phyloP scores from a whole-genome alignment of 2,113 vertebrate genomes.

The Lepidothrix coronata region DNA sequence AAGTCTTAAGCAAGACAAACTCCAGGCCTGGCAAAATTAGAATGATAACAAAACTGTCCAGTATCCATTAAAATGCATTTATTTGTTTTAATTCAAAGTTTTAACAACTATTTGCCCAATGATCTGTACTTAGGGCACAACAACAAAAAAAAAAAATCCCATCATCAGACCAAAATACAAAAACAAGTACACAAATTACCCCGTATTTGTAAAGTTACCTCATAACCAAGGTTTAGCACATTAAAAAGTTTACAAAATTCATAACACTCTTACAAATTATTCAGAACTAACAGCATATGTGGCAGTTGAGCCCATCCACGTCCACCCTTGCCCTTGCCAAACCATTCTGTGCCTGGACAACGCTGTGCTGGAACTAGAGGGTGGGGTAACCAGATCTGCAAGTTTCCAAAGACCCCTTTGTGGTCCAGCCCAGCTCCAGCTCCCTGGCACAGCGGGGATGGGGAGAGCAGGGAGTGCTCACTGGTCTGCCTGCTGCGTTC shows the following conservation, averaged over 20 bases:
- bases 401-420: neutral
- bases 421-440: neutral
- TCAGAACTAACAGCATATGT: neutral
- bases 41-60: neutral
- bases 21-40: accelerated
- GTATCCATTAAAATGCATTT: conserved; percentile 28
- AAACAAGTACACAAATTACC: conserved; percentile 63
- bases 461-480: accelerated
- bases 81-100: conserved; percentile 49
- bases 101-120: conserved; percentile 24
- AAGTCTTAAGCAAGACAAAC: neutral
- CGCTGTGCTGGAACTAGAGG: neutral
- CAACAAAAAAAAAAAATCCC: conserved; percentile 31
- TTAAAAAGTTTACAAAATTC: conserved; percentile 59
- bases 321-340: neutral
- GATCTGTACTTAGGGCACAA: conserved; percentile 30
- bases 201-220: conserved; percentile 36
- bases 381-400: neutral
- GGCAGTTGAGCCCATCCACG: neutral
- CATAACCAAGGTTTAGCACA: conserved; percentile 44
- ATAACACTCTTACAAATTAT: conserved; percentile 1
- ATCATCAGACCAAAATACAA: conserved; percentile 45
- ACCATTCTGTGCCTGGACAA: neutral
- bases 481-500: neutral
- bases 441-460: neutral